phyloP scores from a whole-genome alignment of 2,797 vertebrate genomes.

The Enteromius trimaculatus region DNA sequence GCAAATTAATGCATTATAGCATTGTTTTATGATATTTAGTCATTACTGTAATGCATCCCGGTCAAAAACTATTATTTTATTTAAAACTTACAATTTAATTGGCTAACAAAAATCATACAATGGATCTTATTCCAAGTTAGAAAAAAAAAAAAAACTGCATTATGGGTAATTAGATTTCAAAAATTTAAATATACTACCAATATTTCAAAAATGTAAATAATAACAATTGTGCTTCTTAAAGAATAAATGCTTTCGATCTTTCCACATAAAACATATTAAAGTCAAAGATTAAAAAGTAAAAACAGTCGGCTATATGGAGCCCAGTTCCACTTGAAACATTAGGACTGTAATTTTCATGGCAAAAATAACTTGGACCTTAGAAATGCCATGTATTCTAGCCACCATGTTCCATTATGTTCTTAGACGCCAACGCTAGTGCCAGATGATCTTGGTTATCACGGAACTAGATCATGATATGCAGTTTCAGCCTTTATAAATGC shows the following conservation, averaged over 20 bases:
- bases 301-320: slow-evolving; percentile 62
- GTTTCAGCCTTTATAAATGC: background rate
- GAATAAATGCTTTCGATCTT: background rate
- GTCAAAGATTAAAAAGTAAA: slow-evolving; percentile 73
- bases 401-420: slow-evolving; percentile 67
- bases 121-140: no score
- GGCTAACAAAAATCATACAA: no score
- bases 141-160: background rate
- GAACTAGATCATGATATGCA: slow-evolving; percentile 39
- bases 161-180: slow-evolving; percentile 10
- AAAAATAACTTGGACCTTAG: slow-evolving; percentile 79
- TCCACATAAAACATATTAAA: slow-evolving; percentile 42
- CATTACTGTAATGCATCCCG: background rate
- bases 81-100: no score
- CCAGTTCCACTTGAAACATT: slow-evolving; percentile 72
- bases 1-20: background rate
- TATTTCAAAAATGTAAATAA: slow-evolving; percentile 30
- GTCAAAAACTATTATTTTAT: background rate
- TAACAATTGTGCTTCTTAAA: slow-evolving; percentile 1
- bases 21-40: background rate
- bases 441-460: slow-evolving; percentile 67
- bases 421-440: slow-evolving; percentile 63
- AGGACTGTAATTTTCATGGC: slow-evolving; percentile 84
- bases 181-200: slow-evolving; percentile 22
- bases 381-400: slow-evolving; percentile 70